These are phyloP conservation scores for Lophura nycthemera DNA, from an alignment of 2,113 vertebrate genomes.

Conservation along the genomic window DNA sequence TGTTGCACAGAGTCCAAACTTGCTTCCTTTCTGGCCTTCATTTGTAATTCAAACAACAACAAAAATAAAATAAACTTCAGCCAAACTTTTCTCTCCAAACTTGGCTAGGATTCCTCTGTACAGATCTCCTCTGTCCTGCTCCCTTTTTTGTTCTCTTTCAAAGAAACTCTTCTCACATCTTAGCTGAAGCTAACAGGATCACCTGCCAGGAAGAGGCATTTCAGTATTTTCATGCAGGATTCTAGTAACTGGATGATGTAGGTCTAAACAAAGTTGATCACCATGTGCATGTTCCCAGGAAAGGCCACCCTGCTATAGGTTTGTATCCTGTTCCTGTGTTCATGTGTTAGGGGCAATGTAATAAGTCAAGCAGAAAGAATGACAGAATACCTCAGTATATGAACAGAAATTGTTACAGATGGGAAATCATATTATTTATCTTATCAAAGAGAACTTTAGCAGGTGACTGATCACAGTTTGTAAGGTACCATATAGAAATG, in stretches of 20 bases:
- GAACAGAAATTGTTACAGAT: background rate
- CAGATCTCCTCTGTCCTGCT: background rate
- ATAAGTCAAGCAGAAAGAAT: background rate
- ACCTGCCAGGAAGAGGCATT: background rate
- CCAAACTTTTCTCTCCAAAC: constrained; percentile 36
- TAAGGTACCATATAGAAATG: background rate
- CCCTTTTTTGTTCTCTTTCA: constrained; percentile 3
- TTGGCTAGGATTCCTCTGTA: constrained; percentile 24
- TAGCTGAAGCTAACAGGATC: background rate
- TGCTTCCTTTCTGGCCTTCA: constrained; percentile 64
- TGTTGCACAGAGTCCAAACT: constrained; percentile 28
- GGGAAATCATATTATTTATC: background rate
- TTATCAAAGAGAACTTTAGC: background rate
- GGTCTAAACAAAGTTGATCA: background rate
- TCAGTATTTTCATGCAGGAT: background rate
- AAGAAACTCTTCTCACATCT: background rate
- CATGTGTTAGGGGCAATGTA: rapidly evolving
- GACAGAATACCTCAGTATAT: background rate
- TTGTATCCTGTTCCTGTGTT: background rate
- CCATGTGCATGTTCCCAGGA: background rate
- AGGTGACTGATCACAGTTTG: background rate
- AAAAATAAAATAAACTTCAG: constrained; percentile 42
- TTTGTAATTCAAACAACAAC: constrained; percentile 52
- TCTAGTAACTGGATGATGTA: background rate
- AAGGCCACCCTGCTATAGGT: background rate